phyloP scores from a whole-genome alignment of 2,797 vertebrate genomes.

The Podarcis siculus region DNA sequence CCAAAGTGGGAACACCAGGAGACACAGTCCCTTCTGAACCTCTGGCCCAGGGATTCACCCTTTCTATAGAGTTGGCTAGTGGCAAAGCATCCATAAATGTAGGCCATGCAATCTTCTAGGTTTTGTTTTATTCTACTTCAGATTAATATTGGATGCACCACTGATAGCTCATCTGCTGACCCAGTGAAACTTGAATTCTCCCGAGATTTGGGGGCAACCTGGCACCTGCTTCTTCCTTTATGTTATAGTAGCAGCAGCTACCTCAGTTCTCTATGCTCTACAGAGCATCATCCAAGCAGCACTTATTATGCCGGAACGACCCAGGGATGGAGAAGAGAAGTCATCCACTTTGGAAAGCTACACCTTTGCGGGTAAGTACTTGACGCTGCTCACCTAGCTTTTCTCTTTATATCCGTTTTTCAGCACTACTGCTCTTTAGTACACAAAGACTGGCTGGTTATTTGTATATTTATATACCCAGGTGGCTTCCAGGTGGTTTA shows the following conservation, averaged over 20 bases:
- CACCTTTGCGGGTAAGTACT: conserved; percentile 92
- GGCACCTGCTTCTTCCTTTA: conserved; percentile 94
- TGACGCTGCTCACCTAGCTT: neutral
- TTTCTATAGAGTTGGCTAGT: neutral
- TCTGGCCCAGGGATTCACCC: neutral
- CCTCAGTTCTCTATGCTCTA: conserved; percentile 92
- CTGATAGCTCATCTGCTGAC: conserved; percentile 90
- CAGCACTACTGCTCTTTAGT: neutral
- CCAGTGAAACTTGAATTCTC: conserved; percentile 95
- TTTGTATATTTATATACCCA: no score
- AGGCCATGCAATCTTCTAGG: conserved; percentile 40
- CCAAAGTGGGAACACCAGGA: neutral
- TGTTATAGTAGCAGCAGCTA: conserved; percentile 92
- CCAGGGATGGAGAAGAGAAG: conserved; percentile 94
- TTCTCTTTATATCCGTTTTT: neutral
- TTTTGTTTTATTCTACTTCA: conserved; percentile 62
- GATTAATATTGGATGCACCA: conserved; percentile 96
- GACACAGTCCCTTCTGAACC: neutral
- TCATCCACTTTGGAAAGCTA: conserved; percentile 93
- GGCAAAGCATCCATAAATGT: neutral
- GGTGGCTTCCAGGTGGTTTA: no score
- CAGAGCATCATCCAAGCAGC: conserved; percentile 94
- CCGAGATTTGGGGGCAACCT: conserved; percentile 94
- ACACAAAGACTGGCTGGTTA: neutral
- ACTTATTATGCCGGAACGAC: conserved; percentile 92